These are phyloP conservation scores for Natator depressus DNA, from an alignment of 2,113 vertebrate genomes.

Conservation along the genomic window DNA sequence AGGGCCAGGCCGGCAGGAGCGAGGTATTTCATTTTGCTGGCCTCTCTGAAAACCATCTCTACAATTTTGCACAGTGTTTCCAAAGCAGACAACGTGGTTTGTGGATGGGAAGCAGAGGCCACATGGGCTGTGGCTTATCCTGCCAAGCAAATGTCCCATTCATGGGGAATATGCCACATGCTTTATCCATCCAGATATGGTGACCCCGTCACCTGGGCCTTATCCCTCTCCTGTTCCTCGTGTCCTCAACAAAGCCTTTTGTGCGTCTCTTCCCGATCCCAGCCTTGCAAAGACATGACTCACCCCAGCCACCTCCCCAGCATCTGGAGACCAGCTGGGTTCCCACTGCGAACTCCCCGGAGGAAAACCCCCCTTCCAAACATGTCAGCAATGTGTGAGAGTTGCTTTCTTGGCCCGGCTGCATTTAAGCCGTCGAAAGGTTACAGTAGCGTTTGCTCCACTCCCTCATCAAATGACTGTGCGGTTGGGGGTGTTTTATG, in stretches of 20 bases:
- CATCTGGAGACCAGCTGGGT: slow-evolving; percentile 56
- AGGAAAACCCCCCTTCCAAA: background rate
- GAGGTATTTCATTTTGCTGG: background rate
- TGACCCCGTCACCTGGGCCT: background rate
- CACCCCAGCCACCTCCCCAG: background rate
- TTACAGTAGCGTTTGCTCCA: background rate
- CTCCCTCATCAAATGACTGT: background rate
- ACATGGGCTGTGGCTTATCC: background rate
- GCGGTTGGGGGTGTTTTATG: background rate
- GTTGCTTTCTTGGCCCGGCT: background rate
- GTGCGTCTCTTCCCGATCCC: background rate
- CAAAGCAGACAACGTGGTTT: background rate
- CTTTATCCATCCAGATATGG: background rate
- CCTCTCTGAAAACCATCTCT: background rate
- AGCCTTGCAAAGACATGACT: background rate
- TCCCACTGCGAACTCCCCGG: background rate
- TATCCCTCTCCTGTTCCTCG: background rate
- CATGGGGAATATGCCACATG: background rate
- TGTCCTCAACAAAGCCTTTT: background rate
- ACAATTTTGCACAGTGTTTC: background rate
- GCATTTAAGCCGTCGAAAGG: background rate
- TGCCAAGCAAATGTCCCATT: too few relatives aligned
- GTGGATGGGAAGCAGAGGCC: background rate
- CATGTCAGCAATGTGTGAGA: rapidly evolving
- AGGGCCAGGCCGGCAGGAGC: background rate